Base-by-base conservation (phyloP, 2,113 vertebrate genomes). In the Syngnathus typhle region DNA sequence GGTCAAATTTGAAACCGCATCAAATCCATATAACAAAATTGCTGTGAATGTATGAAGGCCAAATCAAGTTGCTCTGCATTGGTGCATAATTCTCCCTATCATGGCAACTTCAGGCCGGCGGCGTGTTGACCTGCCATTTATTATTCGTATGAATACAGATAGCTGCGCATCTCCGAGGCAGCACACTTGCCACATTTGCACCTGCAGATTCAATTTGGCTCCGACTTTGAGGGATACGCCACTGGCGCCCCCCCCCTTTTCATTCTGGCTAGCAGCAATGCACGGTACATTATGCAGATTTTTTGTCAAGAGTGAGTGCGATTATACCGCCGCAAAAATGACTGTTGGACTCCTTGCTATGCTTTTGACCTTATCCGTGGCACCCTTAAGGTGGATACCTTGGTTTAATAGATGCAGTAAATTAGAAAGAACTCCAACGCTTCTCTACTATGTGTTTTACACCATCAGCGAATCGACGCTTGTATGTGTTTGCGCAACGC, bases 101-200 rank as follows among this genome's bases (percentile, higher is more conserved):
- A 71, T 68, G 61, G 74, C 70, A 81, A 67, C 75, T 60, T 73
- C 79, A 81, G 87, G 80, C 82, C 60, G 27, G 67, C 78, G 81
- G 82, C 85, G 88, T 84, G 77, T 87, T 89, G 89, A 90, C 88
- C 89, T 75, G 68, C 69, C 70, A 87, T 89, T 83, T 88, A 87
- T 91, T 89, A 89, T 89, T 90, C 78, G 87, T 88, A 85, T 85
- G 85, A 85, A 88, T 84, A 85, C 80, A 85, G 87, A 87, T 85
- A 85, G 80, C 81, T 71, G 75, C 68, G 72, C 78, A 78, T 86
- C 83, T 75, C 68, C 41, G 68, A 82, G 72, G 75, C 76, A 76
- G 75, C 69, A 77, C 80, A 70, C 76, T 76, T 75, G 75, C 72
- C 80, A 85, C 83, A 89, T 87, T 90, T 84, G 85, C 82, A 88